These are phyloP conservation scores for Lepidonotus clava DNA, from an alignment of 2,888 invertebrate species.

Conservation along the genomic window DNA sequence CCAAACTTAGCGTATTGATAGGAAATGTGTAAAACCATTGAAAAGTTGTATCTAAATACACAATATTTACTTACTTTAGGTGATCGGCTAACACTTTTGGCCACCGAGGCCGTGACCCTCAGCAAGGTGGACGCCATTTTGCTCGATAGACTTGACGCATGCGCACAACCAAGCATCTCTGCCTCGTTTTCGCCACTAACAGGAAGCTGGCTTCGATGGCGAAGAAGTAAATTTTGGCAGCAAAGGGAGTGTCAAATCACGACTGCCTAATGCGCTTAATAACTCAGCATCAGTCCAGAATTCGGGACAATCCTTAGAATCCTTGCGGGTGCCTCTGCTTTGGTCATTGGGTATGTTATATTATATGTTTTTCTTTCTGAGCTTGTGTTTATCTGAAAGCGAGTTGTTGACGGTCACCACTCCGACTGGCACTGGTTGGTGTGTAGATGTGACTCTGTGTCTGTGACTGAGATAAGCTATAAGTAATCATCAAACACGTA, in stretches of 20 bases:
- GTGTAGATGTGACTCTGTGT: too few species aligned
- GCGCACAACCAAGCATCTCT: background rate
- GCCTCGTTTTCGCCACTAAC: background rate
- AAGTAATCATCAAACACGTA: too few species aligned
- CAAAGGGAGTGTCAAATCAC: background rate
- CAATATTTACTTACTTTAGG: slow-evolving; percentile 63
- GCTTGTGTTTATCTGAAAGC: too few species aligned
- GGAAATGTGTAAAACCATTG: too few species aligned
- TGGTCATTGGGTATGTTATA: background rate
- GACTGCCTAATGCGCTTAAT: background rate
- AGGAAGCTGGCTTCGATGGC: background rate
- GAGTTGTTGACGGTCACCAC: too few species aligned
- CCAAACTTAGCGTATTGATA: too few species aligned
- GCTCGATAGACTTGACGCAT: background rate
- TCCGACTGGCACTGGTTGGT: too few species aligned
- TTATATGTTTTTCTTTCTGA: background rate
- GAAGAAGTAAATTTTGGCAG: background rate
- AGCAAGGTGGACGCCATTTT: slow-evolving; percentile 71
- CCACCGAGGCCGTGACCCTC: slow-evolving; percentile 68
- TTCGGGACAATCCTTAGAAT: background rate
- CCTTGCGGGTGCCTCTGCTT: background rate
- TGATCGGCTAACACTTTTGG: slow-evolving; percentile 63
- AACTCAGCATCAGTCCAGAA: background rate
- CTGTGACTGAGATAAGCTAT: too few species aligned
- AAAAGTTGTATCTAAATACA: too few species aligned